These are phyloP conservation scores for Callosobruchus maculatus DNA, from an alignment of 2,888 invertebrate species.

Conservation along the genomic window DNA sequence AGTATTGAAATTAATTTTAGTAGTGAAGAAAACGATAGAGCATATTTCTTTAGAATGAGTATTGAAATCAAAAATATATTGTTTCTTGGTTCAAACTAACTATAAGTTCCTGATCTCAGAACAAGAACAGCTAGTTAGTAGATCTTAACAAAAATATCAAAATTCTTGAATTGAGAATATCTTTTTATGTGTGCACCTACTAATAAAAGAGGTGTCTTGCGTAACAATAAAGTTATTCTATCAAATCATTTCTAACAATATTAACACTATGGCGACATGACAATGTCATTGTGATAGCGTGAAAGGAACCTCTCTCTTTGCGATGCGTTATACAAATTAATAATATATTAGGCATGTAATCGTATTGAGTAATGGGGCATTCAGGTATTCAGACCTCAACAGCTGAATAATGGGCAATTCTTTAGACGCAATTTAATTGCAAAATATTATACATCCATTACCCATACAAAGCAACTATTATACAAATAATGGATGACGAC, in stretches of 20 bases:
- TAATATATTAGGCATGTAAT: not conserved
- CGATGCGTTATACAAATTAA: not conserved
- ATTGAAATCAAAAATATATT: too few species aligned
- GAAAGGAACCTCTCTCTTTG: not conserved
- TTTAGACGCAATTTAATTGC: not conserved
- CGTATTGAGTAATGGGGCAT: not conserved
- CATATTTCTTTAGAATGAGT: too few species aligned
- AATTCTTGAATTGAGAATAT: too few species aligned
- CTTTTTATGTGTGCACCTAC: too few species aligned
- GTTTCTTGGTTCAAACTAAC: too few species aligned
- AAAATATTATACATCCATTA: not conserved
- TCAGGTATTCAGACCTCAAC: not conserved
- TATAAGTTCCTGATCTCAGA: too few species aligned
- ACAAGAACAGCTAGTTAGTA: too few species aligned
- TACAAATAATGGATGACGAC: not conserved
- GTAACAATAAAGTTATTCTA: not conserved
- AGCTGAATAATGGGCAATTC: not conserved
- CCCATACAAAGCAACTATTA: not conserved
- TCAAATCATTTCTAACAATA: not conserved
- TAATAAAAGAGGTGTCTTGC: not conserved
- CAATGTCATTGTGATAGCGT: not conserved
- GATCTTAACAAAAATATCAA: too few species aligned
- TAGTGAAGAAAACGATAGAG: too few species aligned
- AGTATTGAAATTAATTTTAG: too few species aligned
- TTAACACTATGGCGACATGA: not conserved